Evolutionary conservation across 2,797 vertebrate genomes (phyloP), one percentile per base, ranked within the genome.

Genomic region (Lepilemur ruficaudatus): DNA sequence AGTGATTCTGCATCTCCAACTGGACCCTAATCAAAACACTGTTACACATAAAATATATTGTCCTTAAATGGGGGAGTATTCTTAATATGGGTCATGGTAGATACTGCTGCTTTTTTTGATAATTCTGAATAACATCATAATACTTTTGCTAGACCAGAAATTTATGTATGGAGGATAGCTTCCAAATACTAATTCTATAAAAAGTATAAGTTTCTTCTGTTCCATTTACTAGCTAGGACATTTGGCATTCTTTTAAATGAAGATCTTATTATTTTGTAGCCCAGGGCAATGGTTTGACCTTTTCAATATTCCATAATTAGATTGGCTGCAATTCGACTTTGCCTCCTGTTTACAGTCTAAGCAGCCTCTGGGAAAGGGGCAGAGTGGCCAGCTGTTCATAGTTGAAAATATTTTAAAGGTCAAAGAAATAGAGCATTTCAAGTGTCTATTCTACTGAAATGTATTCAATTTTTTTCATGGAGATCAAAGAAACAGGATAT

Each of bases 231-330:
- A 55, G 46, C 83, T 95, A 92, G 92, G 88, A 61, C 78, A 89
- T 95, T 97, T 95, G 82, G 84, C 63, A 91, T 97, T 98, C 79
- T 95, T 97, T 93, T 95, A 97, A 97, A 97, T 97, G 85, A 97
- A 93, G 92, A 96, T 95, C 97, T 98, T 97, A 87, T 46, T 48
- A 96, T 98, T 98, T 98, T 96, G 76, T 97, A 75, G 93, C 95
- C 93, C 87, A 94, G 78, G 96, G 96, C 93, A 97, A 97, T 98
- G 80, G 75, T 97, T 98, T 98, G 98, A 98, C 98, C 98, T 98
- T 98, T 98, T 98, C 98, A 98, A 96, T 97, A 98, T 98, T 98
- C 97, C 98, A 85, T 98, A 98, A 98, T 98, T 98, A 98, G 98
- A 97, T 98, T 98, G 98, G 98, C 98, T 98, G 96, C 97, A 97